Base-by-base conservation (phyloP, 2,113 vertebrate genomes). In the Numenius arquata region DNA sequence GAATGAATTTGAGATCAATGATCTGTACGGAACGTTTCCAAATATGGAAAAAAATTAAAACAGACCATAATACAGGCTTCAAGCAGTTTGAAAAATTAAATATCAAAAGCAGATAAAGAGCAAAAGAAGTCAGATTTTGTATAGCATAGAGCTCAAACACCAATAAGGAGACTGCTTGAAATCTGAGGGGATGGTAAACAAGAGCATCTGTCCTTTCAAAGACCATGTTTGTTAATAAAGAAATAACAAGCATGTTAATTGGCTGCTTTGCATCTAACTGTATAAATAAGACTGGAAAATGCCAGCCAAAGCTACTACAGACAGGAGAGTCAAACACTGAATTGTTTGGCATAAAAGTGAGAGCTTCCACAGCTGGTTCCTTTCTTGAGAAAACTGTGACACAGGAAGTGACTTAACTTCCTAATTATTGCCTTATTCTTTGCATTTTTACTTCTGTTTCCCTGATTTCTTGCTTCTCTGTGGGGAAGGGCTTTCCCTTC, bases 281-380 rank as follows among this genome's bases (percentile, higher is more conserved):
- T 88, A 65, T 63, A 96, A 96, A 89, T 88, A 92, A 95, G 26
- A 84, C 41, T 80, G 53, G 58, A 78, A 97, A 97, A 96, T 92
- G 62, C 85, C 86, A 97, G 77, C 75, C 92, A 94, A 83, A 81
- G 68, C 91, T 92, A 53, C 72, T 87, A 45, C 21, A 73, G 50
- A 52, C 63, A 85, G 80, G 65, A 93, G 25, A 82, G 80, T 73
- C 73, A 90, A 92, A 84, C 26, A 67, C 41, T 45, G 70, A 90
- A 85, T 88, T 67, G 41, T 56, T 71, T 66, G 58, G 58, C 78
- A 32, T 66, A 36, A 47, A 94, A 83, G n/a, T 65, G 67, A 85
- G 32, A 70, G 16, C 50, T 94, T 94, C 58, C 29, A 45, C 53
- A 58, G 6, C 58, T 87, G 53, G 32, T 56, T 85, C 77, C 45